These are phyloP conservation scores for Embiotoca jacksoni DNA, from an alignment of 2,113 vertebrate species.

Conservation along the genomic window DNA sequence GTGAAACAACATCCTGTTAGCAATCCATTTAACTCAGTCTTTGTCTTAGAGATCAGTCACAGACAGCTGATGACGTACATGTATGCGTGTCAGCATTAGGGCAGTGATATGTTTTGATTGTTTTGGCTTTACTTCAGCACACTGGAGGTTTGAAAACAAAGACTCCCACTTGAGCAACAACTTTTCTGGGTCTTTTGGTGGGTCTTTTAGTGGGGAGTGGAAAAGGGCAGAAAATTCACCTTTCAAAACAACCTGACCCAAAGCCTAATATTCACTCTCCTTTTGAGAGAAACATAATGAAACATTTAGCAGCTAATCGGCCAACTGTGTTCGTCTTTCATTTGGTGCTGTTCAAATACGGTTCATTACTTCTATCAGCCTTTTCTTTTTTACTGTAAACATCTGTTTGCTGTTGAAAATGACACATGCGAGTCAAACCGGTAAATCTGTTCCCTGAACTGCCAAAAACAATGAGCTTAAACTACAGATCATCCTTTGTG, in stretches of 20 bases:
- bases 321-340: too few relatives aligned
- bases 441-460: not conserved
- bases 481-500: not conserved
- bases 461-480: not conserved
- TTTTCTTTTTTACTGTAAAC: too few relatives aligned
- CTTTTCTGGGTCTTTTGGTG: not conserved
- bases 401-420: not conserved
- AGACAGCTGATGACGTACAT: not conserved
- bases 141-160: conserved; percentile 5
- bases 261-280: not conserved
- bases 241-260: conserved; percentile 1
- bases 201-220: too few relatives aligned
- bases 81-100: not conserved
- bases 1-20: conserved; percentile 13
- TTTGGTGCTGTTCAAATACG: too few relatives aligned
- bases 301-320: too few relatives aligned
- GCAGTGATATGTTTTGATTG: conserved; percentile 4
- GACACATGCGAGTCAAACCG: not conserved
- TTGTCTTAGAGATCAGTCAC: conserved; percentile 11
- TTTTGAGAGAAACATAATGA: not conserved
- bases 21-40: conserved; percentile 14
- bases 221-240: not conserved
- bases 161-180: not conserved
- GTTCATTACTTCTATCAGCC: too few relatives aligned
- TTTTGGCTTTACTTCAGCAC: conserved; percentile 17